Evolutionary conservation across 2,797 vertebrate genomes (phyloP).

Genomic region (Apogon hyalosoma): DNA sequence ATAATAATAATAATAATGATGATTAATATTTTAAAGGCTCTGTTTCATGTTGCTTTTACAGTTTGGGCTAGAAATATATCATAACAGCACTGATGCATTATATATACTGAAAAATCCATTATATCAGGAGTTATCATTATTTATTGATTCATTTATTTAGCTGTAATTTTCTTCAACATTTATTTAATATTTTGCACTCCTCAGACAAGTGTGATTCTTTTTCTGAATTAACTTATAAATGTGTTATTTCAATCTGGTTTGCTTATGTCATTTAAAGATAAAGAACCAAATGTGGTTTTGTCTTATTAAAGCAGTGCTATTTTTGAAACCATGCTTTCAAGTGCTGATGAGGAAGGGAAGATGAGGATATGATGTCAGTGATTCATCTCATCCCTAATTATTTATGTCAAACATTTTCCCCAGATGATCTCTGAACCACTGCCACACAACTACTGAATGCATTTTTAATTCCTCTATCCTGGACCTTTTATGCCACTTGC

Average conservation of each 20-base stretch:
- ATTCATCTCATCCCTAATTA: slow-evolving; percentile 64
- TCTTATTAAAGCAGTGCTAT: slow-evolving; percentile 29
- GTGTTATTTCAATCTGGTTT: slow-evolving; percentile 6
- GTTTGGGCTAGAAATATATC: too few relatives aligned
- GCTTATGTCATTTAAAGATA: slow-evolving; percentile 28
- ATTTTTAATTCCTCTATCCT: slow-evolving; percentile 35
- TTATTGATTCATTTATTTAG: too few relatives aligned
- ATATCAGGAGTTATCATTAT: too few relatives aligned
- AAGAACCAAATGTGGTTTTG: slow-evolving; percentile 46
- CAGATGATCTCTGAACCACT: slow-evolving; percentile 37
- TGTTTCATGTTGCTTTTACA: too few relatives aligned
- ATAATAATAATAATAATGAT: too few relatives aligned
- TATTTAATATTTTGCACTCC: not conserved
- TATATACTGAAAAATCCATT: too few relatives aligned
- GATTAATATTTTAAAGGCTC: too few relatives aligned
- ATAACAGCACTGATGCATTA: too few relatives aligned
- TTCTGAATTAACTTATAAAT: not conserved
- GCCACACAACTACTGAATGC: slow-evolving; percentile 28
- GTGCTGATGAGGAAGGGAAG: slow-evolving; percentile 46
- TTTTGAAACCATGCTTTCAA: slow-evolving; percentile 47
- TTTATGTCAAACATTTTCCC: slow-evolving; percentile 61
- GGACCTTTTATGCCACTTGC: slow-evolving; percentile 34
- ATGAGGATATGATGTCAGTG: slow-evolving; percentile 44
- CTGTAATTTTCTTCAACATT: not conserved
- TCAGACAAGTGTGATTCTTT: not conserved